Evolutionary conservation across 2,797 vertebrate species (phyloP), one percentile per base, ranked within the genome.

Genomic region (Danio aesculapii): DNA sequence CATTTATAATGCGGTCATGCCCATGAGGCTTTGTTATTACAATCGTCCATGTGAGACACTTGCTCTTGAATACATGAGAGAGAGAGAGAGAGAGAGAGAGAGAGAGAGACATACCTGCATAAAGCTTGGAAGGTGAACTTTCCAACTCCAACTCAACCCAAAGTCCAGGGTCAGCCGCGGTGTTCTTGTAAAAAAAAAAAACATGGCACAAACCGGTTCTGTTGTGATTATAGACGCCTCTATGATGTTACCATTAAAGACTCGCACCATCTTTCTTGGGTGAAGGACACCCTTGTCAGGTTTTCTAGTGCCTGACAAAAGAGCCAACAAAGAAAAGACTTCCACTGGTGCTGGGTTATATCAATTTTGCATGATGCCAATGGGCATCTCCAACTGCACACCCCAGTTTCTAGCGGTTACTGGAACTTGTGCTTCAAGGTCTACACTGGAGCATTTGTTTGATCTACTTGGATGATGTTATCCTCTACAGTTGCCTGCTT

Each of bases 341-440:
- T 55, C 53, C 16, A 55, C 16, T 55, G 53, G 41, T 66, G n/a
- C 21, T 6, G 19, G 68, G 0, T 13, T 57, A 8, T 57, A 12
- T 57, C 70, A 73, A 8, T 55, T 73, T n/a, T 7, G 50, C 8
- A 73, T 57, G 50, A 73, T 73, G 70, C 70, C 70, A 19, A n/a
- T 73, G 70, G 52, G 21, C 1, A 73, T 73, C n/a, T 73, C 30
- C 0, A 59, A 74, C n/a, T 46, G 53, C 55, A 2, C 53, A 13
- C 0, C 71, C 71, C 17, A 58, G 57, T 21, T 58, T 58, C 55
- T 16, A 57, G n/a, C 55, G 8, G 16, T 19, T 57, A 19, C 17
- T 55, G 49, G 70, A 72, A 39, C 19, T 72, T 13, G 50, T 72
- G 1, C n/a, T 72, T 6, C 16, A 52, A 4, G 70, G 70, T 39